Base-by-base conservation (phyloP, 2,888 invertebrate genomes). In the Stegana nigrithorax region DNA sequence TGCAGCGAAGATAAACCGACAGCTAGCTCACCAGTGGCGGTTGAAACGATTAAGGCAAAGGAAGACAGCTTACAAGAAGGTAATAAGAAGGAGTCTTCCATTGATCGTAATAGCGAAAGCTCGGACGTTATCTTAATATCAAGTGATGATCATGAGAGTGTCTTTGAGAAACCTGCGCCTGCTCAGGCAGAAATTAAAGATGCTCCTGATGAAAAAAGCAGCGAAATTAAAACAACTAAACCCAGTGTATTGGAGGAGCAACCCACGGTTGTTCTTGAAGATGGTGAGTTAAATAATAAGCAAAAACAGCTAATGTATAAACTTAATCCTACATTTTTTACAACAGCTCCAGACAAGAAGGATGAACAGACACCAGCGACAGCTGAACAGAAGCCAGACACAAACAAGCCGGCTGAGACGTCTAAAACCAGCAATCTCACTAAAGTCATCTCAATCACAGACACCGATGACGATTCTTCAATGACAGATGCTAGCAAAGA, bases 401-500 rank as follows among this genome's bases (percentile, higher is more conserved):
- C 19, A 12, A 26, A 12, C 3, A 19, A 12, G 12, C 10, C 12
- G 21, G 1, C 23, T 10, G 53, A 55, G 10, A 12, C 21, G 7
- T 45, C 23, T 8, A n/a, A n/a, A n/a, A n/a, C n/a, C n/a, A n/a
- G n/a, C n/a, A n/a, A n/a, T n/a, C n/a, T n/a, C n/a, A n/a, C n/a
- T n/a, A n/a, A n/a, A 14, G 63, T 65, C 4, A 71, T 69, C 14
- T 71, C 72, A 1, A 72, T 73, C 21, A 75, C 70, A 0, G 83
- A 83, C 17, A 82, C 81, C 0, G 82, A 81, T 39, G 82, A 83
- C 53, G 81, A 78, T 2, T 80, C 81, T 0, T 78, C 81, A n/a
- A 65, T 74, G 0, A 77, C 83, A 0, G 83, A 83, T 42, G 67
- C 74, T 26, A 81, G 80, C 65, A 82, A 76, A 7, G 83, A 83